A percentile compares a stretch with the other conserved stretches of the same genome.
phyloP scores from a whole-genome alignment of 1,140 invertebrate species.

The Lucilia sericata region DNA sequence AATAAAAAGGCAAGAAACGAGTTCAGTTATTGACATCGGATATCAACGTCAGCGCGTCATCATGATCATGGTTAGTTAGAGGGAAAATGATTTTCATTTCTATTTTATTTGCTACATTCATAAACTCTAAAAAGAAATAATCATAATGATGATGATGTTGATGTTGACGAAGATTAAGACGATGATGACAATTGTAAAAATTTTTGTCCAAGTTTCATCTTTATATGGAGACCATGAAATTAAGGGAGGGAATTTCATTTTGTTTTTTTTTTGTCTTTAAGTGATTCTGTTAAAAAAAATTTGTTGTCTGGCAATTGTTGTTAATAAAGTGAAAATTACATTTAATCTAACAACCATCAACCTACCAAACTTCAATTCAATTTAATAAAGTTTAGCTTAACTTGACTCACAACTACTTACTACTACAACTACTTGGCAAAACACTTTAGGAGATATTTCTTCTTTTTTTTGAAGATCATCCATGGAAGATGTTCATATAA shows the following conservation, averaged over 20 bases:
- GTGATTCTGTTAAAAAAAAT: background rate
- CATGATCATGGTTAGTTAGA: background rate
- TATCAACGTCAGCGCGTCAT: background rate
- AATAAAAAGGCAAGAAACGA: background rate
- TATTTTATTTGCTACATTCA: background rate
- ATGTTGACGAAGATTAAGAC: no score
- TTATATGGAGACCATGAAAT: background rate
- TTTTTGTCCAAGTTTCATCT: background rate
- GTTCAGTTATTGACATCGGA: conserved; percentile 1
- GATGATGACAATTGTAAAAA: background rate
- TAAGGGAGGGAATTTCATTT: background rate
- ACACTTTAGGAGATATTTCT: background rate
- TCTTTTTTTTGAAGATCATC: background rate
- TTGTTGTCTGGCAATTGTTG: background rate
- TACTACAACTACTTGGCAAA: no score
- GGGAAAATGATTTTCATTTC: background rate
- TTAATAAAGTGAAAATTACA: background rate
- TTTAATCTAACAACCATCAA: background rate
- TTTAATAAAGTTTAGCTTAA: no score
- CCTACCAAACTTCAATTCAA: background rate
- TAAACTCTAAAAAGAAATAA: background rate
- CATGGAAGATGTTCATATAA: background rate
- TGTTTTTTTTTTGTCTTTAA: background rate
- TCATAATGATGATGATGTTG: no score
- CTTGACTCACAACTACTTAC: background rate